Base-by-base conservation (phyloP, 2,113 vertebrate species). In the Sylvia atricapilla region DNA sequence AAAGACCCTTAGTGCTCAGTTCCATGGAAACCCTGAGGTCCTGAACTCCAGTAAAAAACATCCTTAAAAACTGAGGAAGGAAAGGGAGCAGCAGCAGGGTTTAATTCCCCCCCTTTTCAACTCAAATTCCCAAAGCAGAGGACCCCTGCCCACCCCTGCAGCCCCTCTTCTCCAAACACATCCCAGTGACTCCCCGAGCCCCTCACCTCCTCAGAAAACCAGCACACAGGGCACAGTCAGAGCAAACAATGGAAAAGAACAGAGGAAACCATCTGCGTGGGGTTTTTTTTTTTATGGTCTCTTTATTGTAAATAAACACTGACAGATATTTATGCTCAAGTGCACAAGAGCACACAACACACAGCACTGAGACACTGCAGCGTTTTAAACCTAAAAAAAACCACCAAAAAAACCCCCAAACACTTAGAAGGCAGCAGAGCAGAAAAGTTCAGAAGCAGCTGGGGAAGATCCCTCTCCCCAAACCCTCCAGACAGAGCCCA, bases 221-320 rank as follows among this genome's bases (percentile, higher is more conserved):
- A 79, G 27, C 52, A 35, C 13, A 6, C 13, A 11, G 16, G 0
- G 47, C 2, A 6, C 1, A 21, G 16, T 4, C 3, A 17, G 0
- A 46, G n/a, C 55, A 90, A 77, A 91, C 22, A 80, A 25, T 2
- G 35, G 55, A 59, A 93, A 74, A 37, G 1, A 58, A 60, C 39
- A 47, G 19, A 68, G 44, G 43, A 47, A 78, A 74, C 1, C 1
- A 19, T 3, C 15, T 30, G 5, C 10, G 49, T 47, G 1, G 10
- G 7, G 8, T 37, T 37, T 37, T 37, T 37, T 28, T 27, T 35
- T 46, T 62, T 4, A 0, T 63, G 86, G 56, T 20, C 44, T 60
- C 80, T 96, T 95, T 96, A 95, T 87, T 95, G 88, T 24, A 89
- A 94, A 93, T 67, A 81, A 92, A 92, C 5, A 25, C 85, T n/a